A percentile compares a stretch with the other conserved stretches of the same genome.
Conservation (phyloP, 2,113 vertebrate genomes). For the Chaetorhynchus papuensis region DNA sequence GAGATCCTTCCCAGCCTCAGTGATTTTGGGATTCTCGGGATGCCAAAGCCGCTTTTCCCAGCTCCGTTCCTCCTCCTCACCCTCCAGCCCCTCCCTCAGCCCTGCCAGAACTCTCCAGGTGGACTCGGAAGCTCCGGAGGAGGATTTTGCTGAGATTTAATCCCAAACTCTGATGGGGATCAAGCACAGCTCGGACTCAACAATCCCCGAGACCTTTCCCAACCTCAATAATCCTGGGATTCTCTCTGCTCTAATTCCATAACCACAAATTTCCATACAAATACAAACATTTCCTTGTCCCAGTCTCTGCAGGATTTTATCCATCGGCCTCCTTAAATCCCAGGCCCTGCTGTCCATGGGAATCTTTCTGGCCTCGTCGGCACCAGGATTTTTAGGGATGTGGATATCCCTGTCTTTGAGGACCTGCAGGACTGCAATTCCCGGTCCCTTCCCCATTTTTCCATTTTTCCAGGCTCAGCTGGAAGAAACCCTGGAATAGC, state of each 20-base stretch:
- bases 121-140: background rate
- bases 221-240: background rate
- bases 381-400: fast-evolving
- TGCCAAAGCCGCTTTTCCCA: background rate
- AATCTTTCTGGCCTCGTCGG: fast-evolving
- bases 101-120: background rate
- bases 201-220: background rate
- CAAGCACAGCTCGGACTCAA: fast-evolving
- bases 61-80: background rate
- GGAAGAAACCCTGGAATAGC: background rate
- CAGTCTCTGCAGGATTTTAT: fast-evolving
- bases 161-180: background rate
- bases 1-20: background rate
- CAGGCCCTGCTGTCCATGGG: no score
- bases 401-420: background rate
- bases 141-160: background rate
- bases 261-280: background rate
- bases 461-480: fast-evolving
- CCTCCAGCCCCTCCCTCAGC: background rate
- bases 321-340: background rate
- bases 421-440: no score
- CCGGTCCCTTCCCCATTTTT: background rate
- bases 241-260: background rate
- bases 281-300: background rate
- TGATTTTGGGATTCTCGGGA: background rate